phyloP scores from a whole-genome alignment of 2,797 vertebrate genomes.

The Hephaestus fuliginosus region DNA sequence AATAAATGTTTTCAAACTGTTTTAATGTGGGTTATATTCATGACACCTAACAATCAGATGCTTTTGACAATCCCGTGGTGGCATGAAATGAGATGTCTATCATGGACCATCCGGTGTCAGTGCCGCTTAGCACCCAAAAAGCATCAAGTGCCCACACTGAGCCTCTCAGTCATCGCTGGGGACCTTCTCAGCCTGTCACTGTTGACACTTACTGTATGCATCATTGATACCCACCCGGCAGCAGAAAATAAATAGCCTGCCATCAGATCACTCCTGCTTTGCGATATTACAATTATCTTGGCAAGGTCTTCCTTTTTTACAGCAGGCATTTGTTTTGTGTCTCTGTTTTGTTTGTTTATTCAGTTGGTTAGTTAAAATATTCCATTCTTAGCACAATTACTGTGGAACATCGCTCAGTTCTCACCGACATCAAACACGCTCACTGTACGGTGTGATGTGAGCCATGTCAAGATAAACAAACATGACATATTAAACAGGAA shows the following conservation, averaged over 20 bases:
- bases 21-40: background rate
- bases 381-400: conserved; percentile 75
- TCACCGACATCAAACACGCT: conserved; percentile 63
- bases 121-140: conserved; percentile 61
- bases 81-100: conserved; percentile 60
- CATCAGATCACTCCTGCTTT: conserved; percentile 58
- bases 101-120: conserved; percentile 36
- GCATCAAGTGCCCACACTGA: conserved; percentile 43
- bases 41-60: conserved; percentile 15
- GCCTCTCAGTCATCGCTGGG: conserved; percentile 58
- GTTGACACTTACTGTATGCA: conserved; percentile 64
- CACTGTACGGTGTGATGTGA: conserved; percentile 56
- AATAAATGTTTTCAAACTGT: background rate
- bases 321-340: conserved; percentile 49
- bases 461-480: conserved; percentile 80
- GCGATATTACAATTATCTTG: conserved; percentile 62
- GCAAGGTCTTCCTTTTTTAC: conserved; percentile 20
- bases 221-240: conserved; percentile 57
- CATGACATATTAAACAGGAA: conserved; percentile 79
- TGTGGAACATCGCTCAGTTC: conserved; percentile 58
- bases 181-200: conserved; percentile 61
- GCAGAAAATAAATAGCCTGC: conserved; percentile 65
- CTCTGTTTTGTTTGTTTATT: conserved; percentile 64
- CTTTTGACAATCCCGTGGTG: conserved; percentile 29
- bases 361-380: conserved; percentile 65